phyloP scores from a whole-genome alignment of 92 coral and sea anemone species.

The Hydrozoanthus gracilis region DNA sequence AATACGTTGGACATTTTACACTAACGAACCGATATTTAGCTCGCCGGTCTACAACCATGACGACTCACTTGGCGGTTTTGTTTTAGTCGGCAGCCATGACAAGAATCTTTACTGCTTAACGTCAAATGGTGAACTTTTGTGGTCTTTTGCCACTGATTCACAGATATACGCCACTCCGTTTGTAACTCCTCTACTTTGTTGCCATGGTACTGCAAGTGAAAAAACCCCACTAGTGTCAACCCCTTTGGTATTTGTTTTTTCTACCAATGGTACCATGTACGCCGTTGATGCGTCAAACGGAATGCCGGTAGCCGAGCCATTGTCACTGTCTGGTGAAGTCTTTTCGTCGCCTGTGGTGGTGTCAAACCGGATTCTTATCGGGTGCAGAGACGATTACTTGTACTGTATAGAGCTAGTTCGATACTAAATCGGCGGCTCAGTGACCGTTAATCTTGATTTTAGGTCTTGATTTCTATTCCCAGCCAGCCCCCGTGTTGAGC shows the following conservation, averaged over 20 bases:
- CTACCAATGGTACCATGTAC: constrained; percentile 83
- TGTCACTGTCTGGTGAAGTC: constrained; percentile 86
- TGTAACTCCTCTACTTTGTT: constrained; percentile 39
- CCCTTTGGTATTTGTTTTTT: constrained; percentile 57
- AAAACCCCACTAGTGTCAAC: neutral
- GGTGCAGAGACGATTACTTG: constrained; percentile 87
- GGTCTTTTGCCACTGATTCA: constrained; percentile 76
- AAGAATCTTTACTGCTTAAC: constrained; percentile 75
- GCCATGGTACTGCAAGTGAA: neutral
- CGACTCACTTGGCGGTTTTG: neutral
- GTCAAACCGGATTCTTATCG: constrained; percentile 66
- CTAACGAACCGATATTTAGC: constrained; percentile 73
- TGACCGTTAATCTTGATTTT: too few relatives aligned
- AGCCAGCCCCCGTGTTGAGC: too few relatives aligned
- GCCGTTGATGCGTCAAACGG: constrained; percentile 67
- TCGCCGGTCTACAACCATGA: constrained; percentile 53
- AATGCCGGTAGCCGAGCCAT: constrained; percentile 47
- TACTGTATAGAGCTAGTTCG: constrained; percentile 65
- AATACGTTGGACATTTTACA: constrained; percentile 67
- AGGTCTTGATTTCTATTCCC: too few relatives aligned
- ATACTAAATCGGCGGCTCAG: too few relatives aligned
- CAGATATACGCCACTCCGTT: constrained; percentile 90
- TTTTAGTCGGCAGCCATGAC: constrained; percentile 87
- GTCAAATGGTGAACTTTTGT: constrained; percentile 59
- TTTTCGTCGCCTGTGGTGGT: constrained; percentile 93